phyloP scores from a whole-genome alignment of 2,888 invertebrate species.

The Trachelus troglodyta region DNA sequence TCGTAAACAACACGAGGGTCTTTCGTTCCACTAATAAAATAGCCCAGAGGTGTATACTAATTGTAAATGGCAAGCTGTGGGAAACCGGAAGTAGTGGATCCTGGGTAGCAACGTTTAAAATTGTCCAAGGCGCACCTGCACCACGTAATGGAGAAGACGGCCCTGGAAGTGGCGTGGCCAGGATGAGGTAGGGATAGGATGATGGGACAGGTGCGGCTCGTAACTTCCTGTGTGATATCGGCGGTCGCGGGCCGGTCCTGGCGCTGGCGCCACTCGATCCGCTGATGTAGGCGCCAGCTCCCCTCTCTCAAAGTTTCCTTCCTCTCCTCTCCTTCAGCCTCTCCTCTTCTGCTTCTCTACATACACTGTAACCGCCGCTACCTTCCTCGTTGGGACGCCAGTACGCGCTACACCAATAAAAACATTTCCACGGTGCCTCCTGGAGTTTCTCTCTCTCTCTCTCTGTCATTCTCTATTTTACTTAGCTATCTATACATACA shows the following conservation, averaged over 20 bases:
- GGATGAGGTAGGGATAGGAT: conserved; percentile 33
- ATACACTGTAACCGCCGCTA: not conserved
- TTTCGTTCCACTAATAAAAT: not conserved
- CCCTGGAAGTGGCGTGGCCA: conserved; percentile 2
- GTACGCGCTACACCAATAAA: not conserved
- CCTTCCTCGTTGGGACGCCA: conserved; percentile 1
- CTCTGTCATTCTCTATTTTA: conserved; percentile 14
- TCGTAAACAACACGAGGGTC: not conserved
- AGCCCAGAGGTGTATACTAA: not conserved
- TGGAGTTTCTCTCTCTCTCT: not conserved
- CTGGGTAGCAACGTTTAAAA: not conserved
- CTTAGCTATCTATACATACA: not conserved
- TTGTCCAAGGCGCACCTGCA: not conserved
- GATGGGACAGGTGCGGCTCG: conserved; percentile 52
- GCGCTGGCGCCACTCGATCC: conserved; percentile 48
- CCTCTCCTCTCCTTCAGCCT: conserved; percentile 28
- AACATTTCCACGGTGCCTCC: not conserved
- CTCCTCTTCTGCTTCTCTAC: conserved; percentile 15
- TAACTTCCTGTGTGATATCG: conserved; percentile 54
- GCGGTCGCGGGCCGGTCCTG: conserved; percentile 34
- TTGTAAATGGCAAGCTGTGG: not conserved
- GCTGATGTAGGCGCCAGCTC: conserved; percentile 24
- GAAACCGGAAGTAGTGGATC: not conserved
- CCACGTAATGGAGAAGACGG: not conserved
- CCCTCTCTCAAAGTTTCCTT: conserved; percentile 27